Base-by-base conservation (phyloP, 2,113 vertebrate species). In the Oncorhynchus tshawytscha region DNA sequence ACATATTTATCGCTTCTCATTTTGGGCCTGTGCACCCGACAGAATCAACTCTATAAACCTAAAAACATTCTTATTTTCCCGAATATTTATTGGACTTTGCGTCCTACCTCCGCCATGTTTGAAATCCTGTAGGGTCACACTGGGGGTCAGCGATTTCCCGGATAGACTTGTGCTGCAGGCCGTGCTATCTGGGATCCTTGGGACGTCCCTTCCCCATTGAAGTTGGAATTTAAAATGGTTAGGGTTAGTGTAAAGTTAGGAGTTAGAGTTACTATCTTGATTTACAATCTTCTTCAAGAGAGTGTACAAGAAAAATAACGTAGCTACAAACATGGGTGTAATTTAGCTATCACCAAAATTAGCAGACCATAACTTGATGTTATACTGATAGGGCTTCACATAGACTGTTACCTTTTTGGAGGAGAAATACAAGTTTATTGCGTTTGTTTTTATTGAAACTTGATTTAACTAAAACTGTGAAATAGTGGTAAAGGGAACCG, bases 71-170 rank as follows among this genome's bases (percentile, higher is more conserved):
- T 59, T 76, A 77, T 29, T n/a, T 64, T 84, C 31, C 66, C 72
- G 75, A 91, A 86, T 89, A 88, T 90, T 91, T 90, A 89, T 88
- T 89, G 85, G 88, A 88, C 90, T 79, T 79, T 82, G 72, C 88
- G 88, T 89, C 92, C 89, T 93, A 94, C 93, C 93, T 94, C 93
- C 92, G 93, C 92, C 92, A 94, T 94, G 86, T 93, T 93, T 89
- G 91, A 88, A 72, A 88, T 90, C 83, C 91, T 88, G 81, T 78
- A 79, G 89, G 87, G 90, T 92, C 87, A 91, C 87, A 86, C 86
- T 76, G 84, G 82, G 89, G 91, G 91, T 93, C 90, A 91, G 80
- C 49, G 24, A 74, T 82, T 82, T n/a, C 92, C 92, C 92, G 92
- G 91, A 92, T 93, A 85, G 59, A 57, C 57, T 81, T 78, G 70